These are phyloP conservation scores for Rhinopomastus cyanomelas DNA, from an alignment of 2,113 vertebrate genomes.

Conservation along the genomic window DNA sequence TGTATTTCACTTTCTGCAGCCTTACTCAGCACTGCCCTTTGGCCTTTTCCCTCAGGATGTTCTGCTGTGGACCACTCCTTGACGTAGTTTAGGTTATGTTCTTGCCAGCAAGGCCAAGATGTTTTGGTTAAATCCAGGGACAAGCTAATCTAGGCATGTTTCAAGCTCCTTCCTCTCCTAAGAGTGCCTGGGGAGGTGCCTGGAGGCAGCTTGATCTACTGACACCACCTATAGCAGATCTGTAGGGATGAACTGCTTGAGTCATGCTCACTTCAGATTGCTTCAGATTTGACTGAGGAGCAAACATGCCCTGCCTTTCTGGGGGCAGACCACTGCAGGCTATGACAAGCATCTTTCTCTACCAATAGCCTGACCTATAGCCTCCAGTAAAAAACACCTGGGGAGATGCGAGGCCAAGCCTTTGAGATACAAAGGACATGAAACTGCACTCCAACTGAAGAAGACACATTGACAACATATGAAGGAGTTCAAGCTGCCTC, in stretches of 20 bases:
- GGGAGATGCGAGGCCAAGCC: too few species aligned
- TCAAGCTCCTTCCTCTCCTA: background rate
- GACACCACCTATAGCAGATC: background rate
- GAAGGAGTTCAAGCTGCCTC: too few species aligned
- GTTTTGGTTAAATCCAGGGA: background rate
- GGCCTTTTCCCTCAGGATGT: slow-evolving; percentile 1
- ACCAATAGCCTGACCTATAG: too few species aligned
- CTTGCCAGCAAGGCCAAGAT: background rate
- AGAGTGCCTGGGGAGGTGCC: background rate
- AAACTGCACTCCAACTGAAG: too few species aligned
- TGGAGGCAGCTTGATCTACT: background rate
- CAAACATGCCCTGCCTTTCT: background rate
- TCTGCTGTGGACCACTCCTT: background rate
- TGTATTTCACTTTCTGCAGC: background rate
- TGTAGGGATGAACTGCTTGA: background rate
- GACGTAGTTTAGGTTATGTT: background rate
- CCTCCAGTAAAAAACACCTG: too few species aligned
- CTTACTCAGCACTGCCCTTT: background rate
- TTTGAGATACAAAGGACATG: too few species aligned
- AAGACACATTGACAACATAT: too few species aligned
- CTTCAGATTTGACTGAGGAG: background rate
- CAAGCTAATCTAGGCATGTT: background rate
- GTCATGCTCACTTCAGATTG: background rate
- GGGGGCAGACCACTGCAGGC: background rate
- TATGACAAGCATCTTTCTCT: background rate